Conservation (phyloP, 2,888 invertebrate species). For the Synergus itoensis region DNA sequence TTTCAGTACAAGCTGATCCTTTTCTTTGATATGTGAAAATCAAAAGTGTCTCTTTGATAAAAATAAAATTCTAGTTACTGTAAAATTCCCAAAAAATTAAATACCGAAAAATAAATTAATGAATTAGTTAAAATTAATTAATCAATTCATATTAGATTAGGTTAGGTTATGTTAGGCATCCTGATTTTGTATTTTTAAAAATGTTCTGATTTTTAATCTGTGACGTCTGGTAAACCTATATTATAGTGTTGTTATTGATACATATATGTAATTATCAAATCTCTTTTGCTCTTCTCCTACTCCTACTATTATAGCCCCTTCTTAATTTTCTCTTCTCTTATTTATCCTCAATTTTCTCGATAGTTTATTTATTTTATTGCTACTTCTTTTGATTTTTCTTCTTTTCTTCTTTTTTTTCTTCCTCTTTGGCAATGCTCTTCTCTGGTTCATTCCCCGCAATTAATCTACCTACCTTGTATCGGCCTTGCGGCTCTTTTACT, state of each 20-base stretch:
- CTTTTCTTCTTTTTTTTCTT: neutral
- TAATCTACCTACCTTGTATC: conserved; percentile 35
- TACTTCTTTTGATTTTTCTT: neutral
- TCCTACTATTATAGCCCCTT: neutral
- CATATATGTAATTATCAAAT: conserved; percentile 6
- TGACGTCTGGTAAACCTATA: no score
- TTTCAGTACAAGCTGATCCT: neutral
- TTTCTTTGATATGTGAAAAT: neutral
- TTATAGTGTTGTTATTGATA: neutral
- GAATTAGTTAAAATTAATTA: no score
- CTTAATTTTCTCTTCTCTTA: conserved; percentile 7
- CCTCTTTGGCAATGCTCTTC: conserved; percentile 26
- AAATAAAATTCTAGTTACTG: no score
- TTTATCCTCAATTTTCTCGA: neutral
- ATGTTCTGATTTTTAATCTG: no score
- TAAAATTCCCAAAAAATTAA: no score
- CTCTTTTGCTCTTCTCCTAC: neutral
- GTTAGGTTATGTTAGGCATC: no score
- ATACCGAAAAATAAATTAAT: no score
- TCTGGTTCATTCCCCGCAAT: conserved; percentile 39
- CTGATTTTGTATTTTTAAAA: no score
- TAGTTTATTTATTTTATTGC: no score
- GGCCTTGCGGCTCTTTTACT: conserved; percentile 41
- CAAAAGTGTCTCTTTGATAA: neutral
- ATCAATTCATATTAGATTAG: no score